phyloP scores from a whole-genome alignment of 1,140 invertebrate species.

The Saccostrea glomerata region DNA sequence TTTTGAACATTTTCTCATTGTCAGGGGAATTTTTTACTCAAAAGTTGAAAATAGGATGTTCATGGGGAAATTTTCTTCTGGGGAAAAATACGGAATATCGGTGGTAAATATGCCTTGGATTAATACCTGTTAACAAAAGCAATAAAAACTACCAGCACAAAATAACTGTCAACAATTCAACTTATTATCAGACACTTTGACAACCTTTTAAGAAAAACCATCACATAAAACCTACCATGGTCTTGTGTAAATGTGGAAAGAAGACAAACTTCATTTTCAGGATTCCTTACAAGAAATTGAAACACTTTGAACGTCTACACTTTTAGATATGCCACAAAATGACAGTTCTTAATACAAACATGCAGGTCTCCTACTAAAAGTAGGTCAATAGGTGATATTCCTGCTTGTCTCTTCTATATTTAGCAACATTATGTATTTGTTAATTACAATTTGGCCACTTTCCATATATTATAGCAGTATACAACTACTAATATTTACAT shows the following conservation, averaged over 20 bases:
- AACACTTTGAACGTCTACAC: neutral
- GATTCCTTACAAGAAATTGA: neutral
- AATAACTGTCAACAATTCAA: too few relatives aligned
- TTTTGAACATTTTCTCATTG: too few relatives aligned
- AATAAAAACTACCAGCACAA: neutral
- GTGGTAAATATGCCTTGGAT: too few relatives aligned
- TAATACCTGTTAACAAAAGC: neutral
- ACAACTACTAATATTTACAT: too few relatives aligned
- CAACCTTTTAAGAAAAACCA: neutral
- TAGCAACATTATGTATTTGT: slow-evolving; percentile 8
- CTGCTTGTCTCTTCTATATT: slow-evolving; percentile 16
- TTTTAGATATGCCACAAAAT: slow-evolving; percentile 20
- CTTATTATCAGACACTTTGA: too few relatives aligned
- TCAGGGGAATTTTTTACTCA: too few relatives aligned
- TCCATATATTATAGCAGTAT: neutral
- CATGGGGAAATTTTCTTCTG: too few relatives aligned
- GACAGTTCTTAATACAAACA: slow-evolving; percentile 10
- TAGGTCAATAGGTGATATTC: slow-evolving; percentile 28
- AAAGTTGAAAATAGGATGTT: too few relatives aligned
- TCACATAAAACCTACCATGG: neutral
- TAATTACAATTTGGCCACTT: slow-evolving; percentile 4
- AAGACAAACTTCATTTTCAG: neutral
- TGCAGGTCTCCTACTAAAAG: neutral
- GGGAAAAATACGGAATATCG: too few relatives aligned
- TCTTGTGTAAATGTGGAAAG: neutral